Conservation (phyloP, 2,113 vertebrate genomes). For the Bos javanicus region DNA sequence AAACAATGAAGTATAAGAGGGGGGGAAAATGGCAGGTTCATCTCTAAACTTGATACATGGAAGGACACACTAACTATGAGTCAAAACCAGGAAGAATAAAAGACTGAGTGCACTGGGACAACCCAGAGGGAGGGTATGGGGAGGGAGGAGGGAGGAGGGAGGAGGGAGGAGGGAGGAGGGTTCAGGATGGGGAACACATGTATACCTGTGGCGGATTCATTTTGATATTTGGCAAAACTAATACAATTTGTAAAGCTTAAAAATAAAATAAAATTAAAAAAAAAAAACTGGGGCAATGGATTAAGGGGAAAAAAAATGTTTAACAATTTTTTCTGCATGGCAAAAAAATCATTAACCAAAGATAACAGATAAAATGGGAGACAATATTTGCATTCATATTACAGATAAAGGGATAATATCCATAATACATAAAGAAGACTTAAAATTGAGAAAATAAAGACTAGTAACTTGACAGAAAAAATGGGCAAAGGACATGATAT, state of each 20-base stretch:
- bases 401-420: neutral
- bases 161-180: too few relatives aligned
- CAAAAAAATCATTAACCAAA: neutral
- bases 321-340: neutral
- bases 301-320: neutral
- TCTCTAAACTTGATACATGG: neutral
- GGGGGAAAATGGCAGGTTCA: neutral
- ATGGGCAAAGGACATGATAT: neutral
- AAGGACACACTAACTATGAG: neutral
- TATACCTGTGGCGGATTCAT: too few relatives aligned
- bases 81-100: neutral
- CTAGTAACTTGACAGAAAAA: neutral
- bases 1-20: neutral
- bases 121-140: too few relatives aligned
- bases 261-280: too few relatives aligned
- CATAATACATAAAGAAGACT: neutral
- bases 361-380: neutral
- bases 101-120: neutral
- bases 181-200: too few relatives aligned
- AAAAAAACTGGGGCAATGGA: too few relatives aligned
- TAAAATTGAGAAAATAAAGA: neutral
- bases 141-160: too few relatives aligned
- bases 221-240: too few relatives aligned
- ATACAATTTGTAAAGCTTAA: too few relatives aligned
- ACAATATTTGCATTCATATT: neutral